Evolutionary conservation across 2,888 invertebrate genomes (phyloP), one percentile per base, ranked within the genome.

Genomic region (Hymenopus coronatus): DNA sequence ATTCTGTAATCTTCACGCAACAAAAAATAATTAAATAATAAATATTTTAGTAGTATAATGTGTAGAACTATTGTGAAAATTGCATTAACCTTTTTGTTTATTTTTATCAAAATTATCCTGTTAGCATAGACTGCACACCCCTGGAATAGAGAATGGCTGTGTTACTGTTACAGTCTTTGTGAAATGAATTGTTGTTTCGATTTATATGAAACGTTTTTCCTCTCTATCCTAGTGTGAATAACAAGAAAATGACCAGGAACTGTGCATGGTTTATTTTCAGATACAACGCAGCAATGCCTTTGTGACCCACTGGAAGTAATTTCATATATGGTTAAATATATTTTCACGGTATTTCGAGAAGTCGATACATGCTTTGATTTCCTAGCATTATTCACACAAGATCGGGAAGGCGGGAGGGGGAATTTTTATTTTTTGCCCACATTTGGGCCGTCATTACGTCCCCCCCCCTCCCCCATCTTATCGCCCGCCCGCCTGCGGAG

Each of bases 401-500:
- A 70, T 70, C 54, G 54, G 54, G 54, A 70, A 25, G 6, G 54
- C 0, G 25, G 54, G 54, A 25, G 54, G 54, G 25, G 54, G 54
- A 4, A 0, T 70, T 70, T 70, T 20, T 20, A 20, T 70, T 70
- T 70, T 70, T 70, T 70, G 54, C 54, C 54, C 54, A 70, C 88
- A 86, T 86, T 88, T 70, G 82, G 25, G 83, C 86, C 89, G 89
- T 89, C 89, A 87, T 88, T 88, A 88, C 88, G 70, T 70, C 28
- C 28, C 87, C 82, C 82, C 15, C 54, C 4, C 40, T 9, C 40
- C 40, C 33, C 84, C 54, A 84, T 82, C 86, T 89, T 89, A 85
- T 87, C 88, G 88, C 82, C 54, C 54, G 54, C 54, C 54, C 54
- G 54, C 54, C 54, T 40, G 82, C 33, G 33, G 85, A 28, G 84